Conservation (phyloP, 1,140 invertebrate genomes). For the Semibalanus balanoides region DNA sequence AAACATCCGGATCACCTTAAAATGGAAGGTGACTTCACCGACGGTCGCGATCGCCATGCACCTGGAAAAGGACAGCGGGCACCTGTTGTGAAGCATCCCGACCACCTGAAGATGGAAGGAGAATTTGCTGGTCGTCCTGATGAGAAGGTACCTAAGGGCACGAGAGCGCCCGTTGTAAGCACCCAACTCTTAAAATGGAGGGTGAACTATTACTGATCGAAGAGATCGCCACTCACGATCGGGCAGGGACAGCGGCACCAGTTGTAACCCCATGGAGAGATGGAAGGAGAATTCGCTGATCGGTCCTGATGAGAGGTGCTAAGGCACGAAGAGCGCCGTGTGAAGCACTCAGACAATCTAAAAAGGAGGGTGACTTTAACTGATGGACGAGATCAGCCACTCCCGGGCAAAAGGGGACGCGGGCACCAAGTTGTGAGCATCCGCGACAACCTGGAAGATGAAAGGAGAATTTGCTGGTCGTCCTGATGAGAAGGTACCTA, state of each 20-base stretch:
- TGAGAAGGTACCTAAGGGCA: background rate
- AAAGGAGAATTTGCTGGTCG: constrained; percentile 39
- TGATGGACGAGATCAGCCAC: constrained; percentile 3
- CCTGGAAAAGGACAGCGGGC: constrained; percentile 28
- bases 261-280: constrained; percentile 20
- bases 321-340: constrained; percentile 27
- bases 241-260: constrained; percentile 11
- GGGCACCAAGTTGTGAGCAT: constrained; percentile 28
- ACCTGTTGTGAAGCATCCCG: constrained; percentile 30
- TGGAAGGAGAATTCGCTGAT: constrained; percentile 22
- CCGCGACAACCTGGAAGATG: constrained; percentile 39
- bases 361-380: constrained; percentile 22
- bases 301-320: constrained; percentile 35
- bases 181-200: background rate
- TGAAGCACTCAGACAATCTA: constrained; percentile 39
- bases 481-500: background rate
- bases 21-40: constrained; percentile 22
- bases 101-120: constrained; percentile 43
- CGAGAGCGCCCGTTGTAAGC: background rate
- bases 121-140: constrained; percentile 31
- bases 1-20: constrained; percentile 38
- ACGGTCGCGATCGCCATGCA: background rate
- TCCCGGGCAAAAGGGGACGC: constrained; percentile 27
- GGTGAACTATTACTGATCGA: constrained; percentile 9
- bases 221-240: constrained; percentile 15